Evolutionary conservation across 1,140 invertebrate genomes (phyloP).

Genomic region (Drosophila quadrilineata): DNA sequence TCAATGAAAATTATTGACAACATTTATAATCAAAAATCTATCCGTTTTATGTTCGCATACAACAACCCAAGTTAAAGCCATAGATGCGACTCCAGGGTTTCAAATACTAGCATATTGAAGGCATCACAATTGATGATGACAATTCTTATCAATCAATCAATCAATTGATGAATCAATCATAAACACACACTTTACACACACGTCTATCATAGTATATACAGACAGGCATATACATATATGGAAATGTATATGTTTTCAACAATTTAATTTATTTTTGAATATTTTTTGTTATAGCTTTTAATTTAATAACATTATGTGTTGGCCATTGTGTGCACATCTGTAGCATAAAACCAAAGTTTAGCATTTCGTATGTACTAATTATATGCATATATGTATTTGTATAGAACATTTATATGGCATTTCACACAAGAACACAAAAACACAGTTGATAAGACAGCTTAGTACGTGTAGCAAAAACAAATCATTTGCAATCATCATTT

Average conservation of each 20-base stretch:
- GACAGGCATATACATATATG: conserved; percentile 7
- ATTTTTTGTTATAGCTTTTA: conserved; percentile 67
- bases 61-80: conserved; percentile 48
- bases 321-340: conserved; percentile 76
- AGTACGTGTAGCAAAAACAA: conserved; percentile 27
- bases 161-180: conserved; percentile 12
- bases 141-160: conserved; percentile 38
- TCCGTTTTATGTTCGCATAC: conserved; percentile 12
- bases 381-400: conserved; percentile 60
- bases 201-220: conserved; percentile 37
- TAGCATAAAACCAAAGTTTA: conserved; percentile 79
- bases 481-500: conserved; percentile 69
- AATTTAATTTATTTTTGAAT: conserved; percentile 60
- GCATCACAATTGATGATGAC: conserved; percentile 34
- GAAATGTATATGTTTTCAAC: conserved; percentile 12
- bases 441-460: conserved; percentile 39
- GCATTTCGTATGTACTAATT: conserved; percentile 66
- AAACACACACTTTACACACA: conserved; percentile 24
- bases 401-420: conserved; percentile 58
- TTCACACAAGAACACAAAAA: conserved; percentile 33
- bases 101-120: conserved; percentile 42
- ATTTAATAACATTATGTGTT: conserved; percentile 65
- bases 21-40: too few species aligned
- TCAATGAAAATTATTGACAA: too few species aligned
- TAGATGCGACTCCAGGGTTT: conserved; percentile 54